phyloP scores from a whole-genome alignment of 2,797 vertebrate genomes.

The Odontamblyopus rebecca region DNA sequence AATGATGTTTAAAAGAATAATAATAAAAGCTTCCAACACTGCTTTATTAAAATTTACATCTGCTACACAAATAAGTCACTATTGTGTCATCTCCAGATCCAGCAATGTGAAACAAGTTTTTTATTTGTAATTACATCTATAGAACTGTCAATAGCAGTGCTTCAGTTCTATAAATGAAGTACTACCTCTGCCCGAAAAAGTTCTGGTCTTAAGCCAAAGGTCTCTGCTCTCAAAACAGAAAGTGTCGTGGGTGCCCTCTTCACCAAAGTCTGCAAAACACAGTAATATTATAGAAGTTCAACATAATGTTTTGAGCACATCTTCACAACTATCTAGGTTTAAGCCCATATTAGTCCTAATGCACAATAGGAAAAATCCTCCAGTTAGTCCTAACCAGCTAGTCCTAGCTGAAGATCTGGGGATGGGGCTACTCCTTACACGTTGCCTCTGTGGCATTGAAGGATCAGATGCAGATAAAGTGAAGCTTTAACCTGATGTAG shows the following conservation, averaged over 20 bases:
- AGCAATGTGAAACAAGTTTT: background rate
- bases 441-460: too few relatives aligned
- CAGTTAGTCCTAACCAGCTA: too few relatives aligned
- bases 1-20: background rate
- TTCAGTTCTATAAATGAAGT: background rate
- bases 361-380: too few relatives aligned
- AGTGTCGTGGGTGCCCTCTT: conserved; percentile 40
- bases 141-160: background rate
- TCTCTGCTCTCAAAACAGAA: conserved; percentile 38
- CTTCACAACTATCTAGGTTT: background rate
- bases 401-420: too few relatives aligned
- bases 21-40: background rate
- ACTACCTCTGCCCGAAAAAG: conserved; percentile 72
- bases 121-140: background rate
- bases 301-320: background rate
- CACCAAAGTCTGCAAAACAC: conserved; percentile 59
- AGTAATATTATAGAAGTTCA: background rate
- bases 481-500: too few relatives aligned
- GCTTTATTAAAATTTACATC: background rate
- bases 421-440: too few relatives aligned
- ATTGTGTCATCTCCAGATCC: background rate
- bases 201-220: conserved; percentile 51
- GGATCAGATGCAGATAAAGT: too few relatives aligned
- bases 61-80: background rate
- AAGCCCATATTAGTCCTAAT: background rate